Percentiles rank a stretch among this genome's conserved stretches.
Conservation (phyloP, 2,113 vertebrate genomes). For the Hassar affinis region DNA sequence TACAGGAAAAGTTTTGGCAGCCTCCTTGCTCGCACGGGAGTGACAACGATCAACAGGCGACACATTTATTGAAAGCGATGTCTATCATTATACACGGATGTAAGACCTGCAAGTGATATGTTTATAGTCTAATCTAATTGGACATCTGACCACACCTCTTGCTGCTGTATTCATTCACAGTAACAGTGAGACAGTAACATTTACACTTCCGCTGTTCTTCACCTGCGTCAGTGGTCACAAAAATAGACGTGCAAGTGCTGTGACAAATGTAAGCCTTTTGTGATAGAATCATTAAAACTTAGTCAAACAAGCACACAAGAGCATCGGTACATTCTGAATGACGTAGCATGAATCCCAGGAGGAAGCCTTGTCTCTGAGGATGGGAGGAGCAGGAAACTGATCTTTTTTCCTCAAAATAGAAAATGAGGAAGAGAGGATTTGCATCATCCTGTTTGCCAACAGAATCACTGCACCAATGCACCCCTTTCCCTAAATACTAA, state of each 20-base stretch:
- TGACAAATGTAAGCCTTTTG: background rate
- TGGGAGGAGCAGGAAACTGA: constrained; percentile 19
- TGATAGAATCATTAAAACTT: background rate
- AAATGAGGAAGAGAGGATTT: constrained; percentile 37
- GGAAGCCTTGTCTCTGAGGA: constrained; percentile 42
- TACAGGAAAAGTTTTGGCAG: too few relatives aligned
- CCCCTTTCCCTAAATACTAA: background rate
- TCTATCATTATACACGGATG: background rate
- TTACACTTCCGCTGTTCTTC: background rate
- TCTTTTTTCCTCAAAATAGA: constrained; percentile 28
- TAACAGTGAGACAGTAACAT: too few relatives aligned
- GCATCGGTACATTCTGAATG: constrained; percentile 27
- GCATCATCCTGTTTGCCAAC: constrained; percentile 20
- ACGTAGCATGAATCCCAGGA: constrained; percentile 32
- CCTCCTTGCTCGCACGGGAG: background rate
- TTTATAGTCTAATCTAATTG: background rate
- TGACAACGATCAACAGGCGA: background rate
- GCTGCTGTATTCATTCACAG: background rate
- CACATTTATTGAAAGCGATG: background rate
- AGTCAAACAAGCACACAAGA: background rate
- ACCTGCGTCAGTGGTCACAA: background rate
- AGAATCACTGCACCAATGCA: background rate
- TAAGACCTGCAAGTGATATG: too few relatives aligned
- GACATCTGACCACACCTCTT: background rate
- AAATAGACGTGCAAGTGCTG: background rate